Evolutionary conservation across 1,140 invertebrate genomes (phyloP).

Genomic region (Euura saliciscinereae): DNA sequence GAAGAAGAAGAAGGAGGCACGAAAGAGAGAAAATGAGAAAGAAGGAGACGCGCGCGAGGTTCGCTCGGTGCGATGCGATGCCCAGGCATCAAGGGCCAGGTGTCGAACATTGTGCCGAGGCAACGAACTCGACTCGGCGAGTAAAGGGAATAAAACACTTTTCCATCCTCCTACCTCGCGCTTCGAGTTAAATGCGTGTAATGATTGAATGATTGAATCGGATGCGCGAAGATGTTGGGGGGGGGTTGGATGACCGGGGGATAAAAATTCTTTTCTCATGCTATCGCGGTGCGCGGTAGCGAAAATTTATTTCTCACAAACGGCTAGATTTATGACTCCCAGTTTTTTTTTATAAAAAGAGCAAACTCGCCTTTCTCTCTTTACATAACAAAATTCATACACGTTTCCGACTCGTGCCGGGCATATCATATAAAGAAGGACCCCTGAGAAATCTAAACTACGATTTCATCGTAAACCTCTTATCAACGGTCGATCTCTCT

Average conservation of each 20-base stretch:
- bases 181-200: neutral
- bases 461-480: neutral
- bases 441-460: slow-evolving; percentile 5
- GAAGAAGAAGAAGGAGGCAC: slow-evolving; percentile 4
- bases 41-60: neutral
- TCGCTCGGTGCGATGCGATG: neutral
- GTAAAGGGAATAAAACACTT: slow-evolving; percentile 3
- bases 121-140: neutral
- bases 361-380: neutral
- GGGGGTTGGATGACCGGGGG: neutral
- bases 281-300: neutral
- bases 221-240: neutral
- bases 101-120: slow-evolving; percentile 6
- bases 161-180: neutral
- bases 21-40: neutral
- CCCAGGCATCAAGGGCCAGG: neutral
- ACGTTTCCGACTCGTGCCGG: slow-evolving; percentile 1
- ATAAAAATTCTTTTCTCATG: too few relatives aligned
- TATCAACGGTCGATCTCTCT: slow-evolving; percentile 1
- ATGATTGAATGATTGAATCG: neutral
- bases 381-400: neutral
- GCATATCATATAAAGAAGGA: slow-evolving; percentile 1
- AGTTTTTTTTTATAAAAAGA: too few relatives aligned
- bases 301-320: neutral
- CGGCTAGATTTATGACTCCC: neutral